phyloP scores from a whole-genome alignment of 2,113 vertebrate genomes.

The Pelobates fuscus region DNA sequence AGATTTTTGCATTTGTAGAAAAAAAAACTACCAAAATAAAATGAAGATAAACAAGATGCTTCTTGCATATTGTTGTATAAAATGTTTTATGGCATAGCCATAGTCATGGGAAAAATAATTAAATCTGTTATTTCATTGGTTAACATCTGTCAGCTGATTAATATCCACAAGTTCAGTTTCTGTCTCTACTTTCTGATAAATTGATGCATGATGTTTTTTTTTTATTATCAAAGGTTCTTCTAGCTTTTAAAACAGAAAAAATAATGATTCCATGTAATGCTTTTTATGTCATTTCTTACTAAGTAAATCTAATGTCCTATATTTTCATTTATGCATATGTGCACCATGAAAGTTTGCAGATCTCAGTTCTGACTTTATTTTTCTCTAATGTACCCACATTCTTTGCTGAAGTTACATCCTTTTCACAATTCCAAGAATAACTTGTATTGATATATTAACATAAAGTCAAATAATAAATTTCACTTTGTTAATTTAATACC shows the following conservation, averaged over 20 bases:
- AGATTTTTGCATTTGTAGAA: too few species aligned
- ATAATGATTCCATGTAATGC: constrained; percentile 26
- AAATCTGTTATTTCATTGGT: too few species aligned
- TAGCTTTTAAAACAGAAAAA: constrained; percentile 7
- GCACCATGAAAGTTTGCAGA: constrained; percentile 16
- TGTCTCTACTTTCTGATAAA: too few species aligned
- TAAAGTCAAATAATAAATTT: constrained; percentile 40
- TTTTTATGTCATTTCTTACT: constrained; percentile 22
- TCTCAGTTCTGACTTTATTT: background rate
- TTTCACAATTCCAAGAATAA: constrained; percentile 37
- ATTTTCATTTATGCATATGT: constrained; percentile 15
- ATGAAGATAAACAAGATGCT: too few species aligned
- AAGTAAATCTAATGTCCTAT: constrained; percentile 22
- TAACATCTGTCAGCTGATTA: too few species aligned
- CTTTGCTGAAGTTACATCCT: constrained; percentile 17
- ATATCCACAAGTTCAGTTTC: too few species aligned
- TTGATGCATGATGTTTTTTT: too few species aligned
- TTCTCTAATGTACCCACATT: background rate
- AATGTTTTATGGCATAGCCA: too few species aligned
- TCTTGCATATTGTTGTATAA: too few species aligned
- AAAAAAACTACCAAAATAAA: too few species aligned
- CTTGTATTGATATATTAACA: constrained; percentile 33
- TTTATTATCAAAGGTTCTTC: too few species aligned
- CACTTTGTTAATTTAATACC: constrained; percentile 34
- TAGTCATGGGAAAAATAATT: too few species aligned